These are phyloP conservation scores for Nothoprocta pentlandii DNA, from an alignment of 2,113 vertebrate species.

Conservation along the genomic window DNA sequence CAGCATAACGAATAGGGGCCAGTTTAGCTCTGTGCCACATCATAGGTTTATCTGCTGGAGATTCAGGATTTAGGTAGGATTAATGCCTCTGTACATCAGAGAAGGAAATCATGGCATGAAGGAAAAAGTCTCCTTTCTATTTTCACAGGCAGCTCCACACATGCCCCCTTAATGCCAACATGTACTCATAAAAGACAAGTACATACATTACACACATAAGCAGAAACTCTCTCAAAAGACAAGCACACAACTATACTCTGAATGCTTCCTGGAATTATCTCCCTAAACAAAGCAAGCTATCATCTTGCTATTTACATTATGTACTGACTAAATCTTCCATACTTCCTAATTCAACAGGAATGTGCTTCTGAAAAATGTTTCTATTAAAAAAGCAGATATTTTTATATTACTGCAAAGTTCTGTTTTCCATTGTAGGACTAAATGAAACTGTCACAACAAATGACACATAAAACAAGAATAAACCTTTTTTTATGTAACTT, in stretches of 20 bases:
- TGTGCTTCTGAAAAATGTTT: background rate
- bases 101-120: background rate
- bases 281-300: background rate
- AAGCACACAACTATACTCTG: background rate
- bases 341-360: background rate
- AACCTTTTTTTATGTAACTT: background rate
- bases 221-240: background rate
- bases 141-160: background rate
- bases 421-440: background rate
- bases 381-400: background rate
- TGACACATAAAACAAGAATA: background rate
- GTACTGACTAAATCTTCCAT: background rate
- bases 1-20: background rate
- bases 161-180: background rate
- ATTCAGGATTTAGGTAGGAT: no score
- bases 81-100: background rate
- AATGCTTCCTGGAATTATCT: background rate
- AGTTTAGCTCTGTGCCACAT: background rate
- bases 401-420: background rate
- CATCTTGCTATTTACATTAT: fast-evolving
- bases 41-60: background rate
- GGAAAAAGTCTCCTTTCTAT: background rate
- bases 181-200: background rate
- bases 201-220: fast-evolving
- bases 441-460: background rate